Base-by-base conservation (phyloP, 2,888 invertebrate species). In the Carcina quercana region DNA sequence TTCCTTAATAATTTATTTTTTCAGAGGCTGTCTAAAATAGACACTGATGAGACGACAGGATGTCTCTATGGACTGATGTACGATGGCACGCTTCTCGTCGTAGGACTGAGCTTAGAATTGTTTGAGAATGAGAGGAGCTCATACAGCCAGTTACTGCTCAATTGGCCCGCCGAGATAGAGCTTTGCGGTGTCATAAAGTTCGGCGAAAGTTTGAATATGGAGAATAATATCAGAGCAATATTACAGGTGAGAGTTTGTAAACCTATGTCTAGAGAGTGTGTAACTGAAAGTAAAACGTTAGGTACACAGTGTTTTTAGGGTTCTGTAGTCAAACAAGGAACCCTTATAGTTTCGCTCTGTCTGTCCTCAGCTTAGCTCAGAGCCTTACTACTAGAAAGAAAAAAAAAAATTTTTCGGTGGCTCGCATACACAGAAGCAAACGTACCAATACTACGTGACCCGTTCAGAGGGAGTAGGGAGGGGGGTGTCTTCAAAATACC, bases 81-180 rank as follows among this genome's bases (percentile, higher is more conserved):
- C 65, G 89, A 91, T 54, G 88, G 91, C 35, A 89, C 88, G 17
- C 68, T 92, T 34, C 82, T 90, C 17, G 87, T 93, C 32, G 70
- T 93, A 42, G 90, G 90, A 29, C 85, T 91, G 48, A 89, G 89
- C 57, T 71, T 91, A 50, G 89, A 91, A 62, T 79, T 82, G 32
- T 85, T 88, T 52, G 86, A 89, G 31, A 78, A 80, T 73, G 75
- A 83, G 58, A 72, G 83, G 55, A 75, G 76, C 43, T 63, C 74
- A n/a, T 78, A 85, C 42, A 75, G 71, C 22, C 76, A 84, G 42
- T 59, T 90, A 21, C 83, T 88, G 41, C 79, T 90, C 14, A 88
- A 89, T 51, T 87, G 93, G 53, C 93, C 94, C 10, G 89, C 90
- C 2, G 93, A 93, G 65, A 71, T 93, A 37, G 92, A 93, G 70